Base-by-base conservation (phyloP, 2,797 vertebrate species). In the Octomys mimax region DNA sequence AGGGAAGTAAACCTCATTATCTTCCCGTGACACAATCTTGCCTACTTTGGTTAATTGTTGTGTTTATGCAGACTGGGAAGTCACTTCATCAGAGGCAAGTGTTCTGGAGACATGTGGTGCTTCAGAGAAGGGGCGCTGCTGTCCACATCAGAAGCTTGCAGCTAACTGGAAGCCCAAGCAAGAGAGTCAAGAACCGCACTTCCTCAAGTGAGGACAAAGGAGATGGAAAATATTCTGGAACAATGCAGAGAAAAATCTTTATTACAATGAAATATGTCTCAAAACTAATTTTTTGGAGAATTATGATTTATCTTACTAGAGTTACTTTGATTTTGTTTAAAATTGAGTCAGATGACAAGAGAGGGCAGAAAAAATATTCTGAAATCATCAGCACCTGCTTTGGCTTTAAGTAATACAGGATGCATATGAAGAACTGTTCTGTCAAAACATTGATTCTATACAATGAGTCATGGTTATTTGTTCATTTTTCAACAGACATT, bases 1-100 rank as follows among this genome's bases (percentile, higher is more conserved):
- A 95, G 61, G 39, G 81, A 96, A 95, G 86, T 95, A 97, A 97
- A 91, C 70, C 95, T 98, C 96, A 94, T 97, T 97, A 96, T 97
- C 96, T 96, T 93, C 83, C 95, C 89, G 87, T 92, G 96, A 88
- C 92, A 96, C 81, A 64, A 54, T 81, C 96, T 93, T 88, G 93
- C 92, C 91, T 98, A 92, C 86, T 81, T 85, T 94, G 83, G 95
- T 92, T 98, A 97, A 97, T 96, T 97, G 96, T 89, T 94, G 70
- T 62, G 59, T 96, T 95, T 96, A 87, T 87, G 49, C 64, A 88
- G 77, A 33, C 54, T 96, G 31, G 33, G 62, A 71, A 96, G 89
- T 71, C 5, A 4, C 64, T 89, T 97, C 84, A 92, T 96, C 94
- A 96, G 90, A 73, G 31, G 89, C 14, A 64, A 80, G 31, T 61